Conservation (phyloP, 2,797 vertebrate species). For the Pseudomugil gertrudae region DNA sequence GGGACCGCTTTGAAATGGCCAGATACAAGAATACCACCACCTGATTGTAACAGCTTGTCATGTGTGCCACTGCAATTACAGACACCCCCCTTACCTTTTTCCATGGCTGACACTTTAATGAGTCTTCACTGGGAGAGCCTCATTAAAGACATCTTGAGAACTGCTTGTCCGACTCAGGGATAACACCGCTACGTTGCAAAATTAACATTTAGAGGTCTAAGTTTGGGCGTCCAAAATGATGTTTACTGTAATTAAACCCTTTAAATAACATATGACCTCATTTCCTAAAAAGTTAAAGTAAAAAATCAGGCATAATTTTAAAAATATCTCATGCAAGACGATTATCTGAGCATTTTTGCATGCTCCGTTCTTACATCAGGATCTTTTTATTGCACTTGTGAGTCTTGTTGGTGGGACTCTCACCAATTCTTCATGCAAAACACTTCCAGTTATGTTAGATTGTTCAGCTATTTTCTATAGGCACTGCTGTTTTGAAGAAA, state of each 20-base stretch:
- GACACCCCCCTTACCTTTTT: slow-evolving; percentile 32
- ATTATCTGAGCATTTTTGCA: no score
- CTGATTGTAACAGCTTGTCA: slow-evolving; percentile 14
- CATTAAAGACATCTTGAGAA: slow-evolving; percentile 46
- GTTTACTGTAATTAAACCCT: not conserved
- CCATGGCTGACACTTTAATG: slow-evolving; percentile 39
- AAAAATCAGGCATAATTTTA: not conserved
- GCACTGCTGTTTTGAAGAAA: not conserved
- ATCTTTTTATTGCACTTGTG: no score
- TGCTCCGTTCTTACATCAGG: no score
- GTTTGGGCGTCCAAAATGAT: not conserved
- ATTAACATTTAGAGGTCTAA: not conserved
- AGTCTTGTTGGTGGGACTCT: not conserved
- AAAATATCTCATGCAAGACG: no score
- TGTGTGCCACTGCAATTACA: slow-evolving; percentile 55
- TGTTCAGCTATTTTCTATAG: not conserved
- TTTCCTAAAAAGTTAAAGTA: no score
- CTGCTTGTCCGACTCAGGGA: slow-evolving; percentile 6
- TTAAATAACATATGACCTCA: not conserved
- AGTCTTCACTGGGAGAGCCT: slow-evolving; percentile 39
- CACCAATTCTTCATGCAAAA: not conserved
- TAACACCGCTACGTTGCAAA: not conserved
- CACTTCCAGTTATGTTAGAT: not conserved
- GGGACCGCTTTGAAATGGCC: slow-evolving; percentile 17
- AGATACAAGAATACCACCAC: not conserved